Percentiles rank a stretch among this genome's conserved stretches.
These are phyloP conservation scores for Centroberyx gerrardi DNA, from an alignment of 2,797 vertebrate species.

Conservation along the genomic window DNA sequence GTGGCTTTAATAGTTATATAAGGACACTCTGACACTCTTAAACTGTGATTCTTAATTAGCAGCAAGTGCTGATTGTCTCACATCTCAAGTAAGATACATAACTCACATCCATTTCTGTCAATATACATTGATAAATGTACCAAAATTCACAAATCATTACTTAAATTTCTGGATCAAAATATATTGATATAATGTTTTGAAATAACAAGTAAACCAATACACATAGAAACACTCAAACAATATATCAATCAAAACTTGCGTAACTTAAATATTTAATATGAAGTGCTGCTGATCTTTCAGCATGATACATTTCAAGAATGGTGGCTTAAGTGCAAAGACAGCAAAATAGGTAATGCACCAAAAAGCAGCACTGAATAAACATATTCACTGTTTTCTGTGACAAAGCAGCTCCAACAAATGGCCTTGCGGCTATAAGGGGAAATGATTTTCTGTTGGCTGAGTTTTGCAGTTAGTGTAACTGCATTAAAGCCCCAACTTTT, in stretches of 20 bases:
- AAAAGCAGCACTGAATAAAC: conserved; percentile 76
- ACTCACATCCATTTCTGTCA: conserved; percentile 62
- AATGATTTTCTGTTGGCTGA: conserved; percentile 61
- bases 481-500: conserved; percentile 57
- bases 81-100: conserved; percentile 64
- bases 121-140: conserved; percentile 78
- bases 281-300: conserved; percentile 70
- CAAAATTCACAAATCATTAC: conserved; percentile 68
- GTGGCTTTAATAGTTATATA: conserved; percentile 71
- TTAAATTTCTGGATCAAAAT: conserved; percentile 22
- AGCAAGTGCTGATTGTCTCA: conserved; percentile 78
- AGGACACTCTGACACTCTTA: conserved; percentile 68
- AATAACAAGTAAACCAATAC: conserved; percentile 74
- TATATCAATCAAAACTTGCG: conserved; percentile 75
- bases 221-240: conserved; percentile 79
- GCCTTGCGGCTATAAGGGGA: conserved; percentile 55
- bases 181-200: conserved; percentile 64
- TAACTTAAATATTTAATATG: conserved; percentile 66
- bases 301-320: conserved; percentile 65
- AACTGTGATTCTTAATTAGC: conserved; percentile 60
- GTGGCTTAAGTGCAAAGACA: conserved; percentile 79
- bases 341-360: conserved; percentile 74
- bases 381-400: conserved; percentile 67
- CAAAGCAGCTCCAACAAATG: conserved; percentile 64
- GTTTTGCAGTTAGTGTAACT: conserved; percentile 44